Conservation (phyloP, 2,797 vertebrate genomes). For the Melanotaenia parkinsoni region DNA sequence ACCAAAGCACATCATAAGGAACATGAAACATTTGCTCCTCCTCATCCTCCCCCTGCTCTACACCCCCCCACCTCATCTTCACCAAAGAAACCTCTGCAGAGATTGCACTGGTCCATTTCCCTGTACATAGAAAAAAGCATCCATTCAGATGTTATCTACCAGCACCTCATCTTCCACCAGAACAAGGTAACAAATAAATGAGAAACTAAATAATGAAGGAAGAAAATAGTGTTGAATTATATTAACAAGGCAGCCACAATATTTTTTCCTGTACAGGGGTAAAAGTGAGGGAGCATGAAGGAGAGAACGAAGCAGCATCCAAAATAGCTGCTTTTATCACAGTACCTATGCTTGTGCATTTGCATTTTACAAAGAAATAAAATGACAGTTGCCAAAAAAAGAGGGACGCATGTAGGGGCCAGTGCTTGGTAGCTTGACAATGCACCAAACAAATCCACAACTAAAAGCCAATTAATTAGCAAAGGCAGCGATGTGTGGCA, state of each 20-base stretch:
- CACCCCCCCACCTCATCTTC: conserved; percentile 66
- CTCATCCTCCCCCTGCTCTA: conserved; percentile 29
- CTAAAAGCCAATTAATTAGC: conserved; percentile 88
- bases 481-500: conserved; percentile 83
- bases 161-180: conserved; percentile 52
- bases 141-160: conserved; percentile 57
- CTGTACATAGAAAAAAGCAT: conserved; percentile 57
- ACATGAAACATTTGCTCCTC: conserved; percentile 69
- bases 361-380: conserved; percentile 44
- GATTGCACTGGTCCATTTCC: conserved; percentile 75
- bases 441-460: conserved; percentile 81
- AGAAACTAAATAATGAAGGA: conserved; percentile 58
- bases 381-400: conserved; percentile 71
- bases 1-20: conserved; percentile 65
- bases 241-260: conserved; percentile 36
- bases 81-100: conserved; percentile 75
- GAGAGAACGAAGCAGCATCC: background rate
- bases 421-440: conserved; percentile 76
- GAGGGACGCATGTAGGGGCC: conserved; percentile 3
- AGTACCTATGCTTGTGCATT: conserved; percentile 38
- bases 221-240: conserved; percentile 58
- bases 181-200: conserved; percentile 48
- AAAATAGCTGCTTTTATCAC: conserved; percentile 44
- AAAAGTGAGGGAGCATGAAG: background rate
- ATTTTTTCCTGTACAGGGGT: conserved; percentile 7